These are phyloP conservation scores for Epistrophe eligans DNA, from an alignment of 2,888 invertebrate species.

Conservation along the genomic window DNA sequence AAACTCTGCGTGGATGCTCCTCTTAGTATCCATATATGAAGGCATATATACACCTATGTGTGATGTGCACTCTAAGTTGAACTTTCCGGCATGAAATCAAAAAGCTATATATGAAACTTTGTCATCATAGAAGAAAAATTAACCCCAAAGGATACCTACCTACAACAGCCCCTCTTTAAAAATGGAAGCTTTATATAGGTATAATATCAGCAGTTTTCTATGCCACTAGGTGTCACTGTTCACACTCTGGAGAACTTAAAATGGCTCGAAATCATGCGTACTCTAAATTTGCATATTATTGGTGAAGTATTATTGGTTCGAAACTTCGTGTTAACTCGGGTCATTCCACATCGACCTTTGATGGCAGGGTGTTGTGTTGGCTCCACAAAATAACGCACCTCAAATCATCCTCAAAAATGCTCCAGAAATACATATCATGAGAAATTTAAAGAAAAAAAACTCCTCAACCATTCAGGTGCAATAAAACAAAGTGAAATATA, in stretches of 20 bases:
- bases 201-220: not conserved
- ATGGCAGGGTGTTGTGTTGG: conserved; percentile 36
- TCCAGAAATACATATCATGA: conserved; percentile 6
- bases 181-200: conserved; percentile 57
- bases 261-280: conserved; percentile 68
- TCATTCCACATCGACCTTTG: conserved; percentile 67
- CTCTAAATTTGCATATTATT: conserved; percentile 70
- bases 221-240: conserved; percentile 67
- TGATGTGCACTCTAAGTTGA: conserved; percentile 24
- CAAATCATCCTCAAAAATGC: conserved; percentile 12
- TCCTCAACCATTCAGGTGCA: conserved; percentile 40
- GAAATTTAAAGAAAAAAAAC: not conserved
- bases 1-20: conserved; percentile 41
- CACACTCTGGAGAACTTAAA: conserved; percentile 56
- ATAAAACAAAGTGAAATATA: conserved; percentile 51
- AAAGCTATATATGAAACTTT: conserved; percentile 28
- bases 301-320: conserved; percentile 57
- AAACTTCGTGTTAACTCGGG: conserved; percentile 69
- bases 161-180: conserved; percentile 1
- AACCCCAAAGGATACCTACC: not conserved
- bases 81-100: conserved; percentile 5
- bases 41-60: not conserved
- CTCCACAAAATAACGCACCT: not conserved
- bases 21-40: not conserved
- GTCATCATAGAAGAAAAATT: not conserved